Evolutionary conservation across 2,113 vertebrate genomes (phyloP).

Genomic region (Electrona antarctica): DNA sequence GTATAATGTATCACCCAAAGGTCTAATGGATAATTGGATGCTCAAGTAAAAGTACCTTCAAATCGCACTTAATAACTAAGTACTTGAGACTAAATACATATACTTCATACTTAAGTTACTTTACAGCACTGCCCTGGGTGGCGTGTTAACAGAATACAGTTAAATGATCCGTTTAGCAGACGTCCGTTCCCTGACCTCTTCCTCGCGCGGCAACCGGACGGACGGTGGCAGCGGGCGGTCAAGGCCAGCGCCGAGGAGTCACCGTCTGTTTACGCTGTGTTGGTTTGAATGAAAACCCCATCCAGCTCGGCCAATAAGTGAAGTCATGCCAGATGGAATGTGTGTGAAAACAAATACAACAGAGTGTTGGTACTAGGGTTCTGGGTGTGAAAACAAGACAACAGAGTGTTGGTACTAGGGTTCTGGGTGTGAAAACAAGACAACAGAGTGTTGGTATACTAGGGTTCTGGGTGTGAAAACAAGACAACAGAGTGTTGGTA

Average conservation of each 20-base stretch:
- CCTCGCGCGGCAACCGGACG: conserved; percentile 35
- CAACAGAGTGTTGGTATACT: background rate
- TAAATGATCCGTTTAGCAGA: conserved; percentile 74
- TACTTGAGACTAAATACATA: too few species aligned
- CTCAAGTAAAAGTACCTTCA: too few species aligned
- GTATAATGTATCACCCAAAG: too few species aligned
- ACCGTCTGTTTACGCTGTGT: conserved; percentile 47
- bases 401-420: background rate
- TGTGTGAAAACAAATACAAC: background rate
- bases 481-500: background rate
- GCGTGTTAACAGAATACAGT: conserved; percentile 68
- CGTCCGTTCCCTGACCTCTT: conserved; percentile 62
- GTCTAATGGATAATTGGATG: background rate
- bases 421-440: conserved; percentile 9
- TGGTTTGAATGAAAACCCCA: conserved; percentile 5
- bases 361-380: conserved; percentile 7
- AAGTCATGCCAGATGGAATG: conserved; percentile 39
- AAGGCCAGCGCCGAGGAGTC: conserved; percentile 59
- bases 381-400: conserved; percentile 24
- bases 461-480: conserved; percentile 13
- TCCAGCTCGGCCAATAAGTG: background rate
- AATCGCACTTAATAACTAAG: too few species aligned
- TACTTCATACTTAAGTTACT: too few species aligned
- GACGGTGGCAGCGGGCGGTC: conserved; percentile 50
- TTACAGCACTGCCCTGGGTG: conserved; percentile 31